These are phyloP conservation scores for Cantharis rustica DNA, from an alignment of 2,888 invertebrate species.

Conservation along the genomic window DNA sequence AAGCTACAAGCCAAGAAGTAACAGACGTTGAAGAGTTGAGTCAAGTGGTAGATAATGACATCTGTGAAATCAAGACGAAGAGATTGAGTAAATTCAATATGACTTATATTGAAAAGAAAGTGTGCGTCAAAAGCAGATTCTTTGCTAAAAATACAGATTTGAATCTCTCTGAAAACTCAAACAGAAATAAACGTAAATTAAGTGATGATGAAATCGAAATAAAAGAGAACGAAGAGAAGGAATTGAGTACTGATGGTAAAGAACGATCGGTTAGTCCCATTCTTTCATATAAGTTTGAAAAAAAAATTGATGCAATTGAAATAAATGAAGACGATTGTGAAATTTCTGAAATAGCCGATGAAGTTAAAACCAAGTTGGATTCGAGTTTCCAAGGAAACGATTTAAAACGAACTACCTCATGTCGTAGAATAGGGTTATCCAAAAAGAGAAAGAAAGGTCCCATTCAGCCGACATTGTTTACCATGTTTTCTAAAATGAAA, in stretches of 20 bases:
- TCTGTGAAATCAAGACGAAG: constrained; percentile 6
- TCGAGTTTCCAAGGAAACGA: neutral
- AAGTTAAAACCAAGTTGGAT: neutral
- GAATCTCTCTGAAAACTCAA: neutral
- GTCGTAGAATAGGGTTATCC: neutral
- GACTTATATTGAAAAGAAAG: neutral
- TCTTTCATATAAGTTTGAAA: neutral
- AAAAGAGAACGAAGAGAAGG: neutral
- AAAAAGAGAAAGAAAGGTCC: neutral
- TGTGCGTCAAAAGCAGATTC: constrained; percentile 8
- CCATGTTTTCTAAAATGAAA: constrained; percentile 14
- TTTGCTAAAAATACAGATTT: neutral
- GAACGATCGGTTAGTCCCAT: neutral
- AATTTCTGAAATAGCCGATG: neutral
- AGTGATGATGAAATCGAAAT: neutral
- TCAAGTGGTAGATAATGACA: neutral
- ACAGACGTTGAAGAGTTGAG: neutral
- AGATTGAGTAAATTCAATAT: constrained; percentile 13
- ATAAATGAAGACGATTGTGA: neutral
- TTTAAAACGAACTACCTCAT: neutral
- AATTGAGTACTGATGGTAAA: neutral
- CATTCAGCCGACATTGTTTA: constrained; percentile 11
- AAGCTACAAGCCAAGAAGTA: neutral
- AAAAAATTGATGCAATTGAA: neutral
- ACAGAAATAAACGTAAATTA: neutral